These are phyloP conservation scores for Crocallis elinguaria DNA, from an alignment of 2,888 invertebrate species.

Conservation along the genomic window DNA sequence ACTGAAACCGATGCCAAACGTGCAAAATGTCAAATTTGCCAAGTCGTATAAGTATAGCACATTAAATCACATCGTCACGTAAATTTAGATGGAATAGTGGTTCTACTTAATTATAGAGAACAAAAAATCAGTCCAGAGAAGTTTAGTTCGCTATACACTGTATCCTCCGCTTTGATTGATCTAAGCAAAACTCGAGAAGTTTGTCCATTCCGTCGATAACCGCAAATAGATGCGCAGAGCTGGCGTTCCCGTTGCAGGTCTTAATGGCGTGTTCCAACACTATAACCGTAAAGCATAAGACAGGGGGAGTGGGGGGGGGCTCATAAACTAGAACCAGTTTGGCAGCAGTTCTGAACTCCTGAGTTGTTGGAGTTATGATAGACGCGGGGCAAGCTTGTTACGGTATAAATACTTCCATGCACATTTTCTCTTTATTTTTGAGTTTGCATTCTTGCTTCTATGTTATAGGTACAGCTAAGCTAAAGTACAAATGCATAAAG, in stretches of 20 bases:
- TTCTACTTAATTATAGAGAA: too few species aligned
- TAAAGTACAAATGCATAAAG: too few species aligned
- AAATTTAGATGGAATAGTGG: too few species aligned
- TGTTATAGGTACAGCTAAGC: too few species aligned
- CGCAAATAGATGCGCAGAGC: background rate
- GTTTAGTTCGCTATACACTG: too few species aligned
- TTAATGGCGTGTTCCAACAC: constrained; percentile 39
- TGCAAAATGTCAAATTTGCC: too few species aligned
- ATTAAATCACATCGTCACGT: too few species aligned
- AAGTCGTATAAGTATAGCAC: too few species aligned
- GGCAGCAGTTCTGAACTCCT: constrained; percentile 24
- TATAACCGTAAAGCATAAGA: constrained; percentile 38
- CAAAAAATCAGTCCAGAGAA: too few species aligned
- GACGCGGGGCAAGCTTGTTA: background rate
- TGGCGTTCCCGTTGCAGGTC: constrained; percentile 21
- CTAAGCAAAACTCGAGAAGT: background rate
- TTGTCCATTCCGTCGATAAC: background rate
- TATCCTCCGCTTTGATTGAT: background rate
- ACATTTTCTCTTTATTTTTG: background rate
- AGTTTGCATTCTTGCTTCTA: too few species aligned
- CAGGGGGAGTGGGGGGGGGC: background rate
- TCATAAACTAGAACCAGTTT: constrained; percentile 9
- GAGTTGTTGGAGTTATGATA: constrained; percentile 1
- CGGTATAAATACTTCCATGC: background rate
- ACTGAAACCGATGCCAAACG: too few species aligned